phyloP scores from a whole-genome alignment of 2,888 invertebrate species.

The Aspidapion aeneum region DNA sequence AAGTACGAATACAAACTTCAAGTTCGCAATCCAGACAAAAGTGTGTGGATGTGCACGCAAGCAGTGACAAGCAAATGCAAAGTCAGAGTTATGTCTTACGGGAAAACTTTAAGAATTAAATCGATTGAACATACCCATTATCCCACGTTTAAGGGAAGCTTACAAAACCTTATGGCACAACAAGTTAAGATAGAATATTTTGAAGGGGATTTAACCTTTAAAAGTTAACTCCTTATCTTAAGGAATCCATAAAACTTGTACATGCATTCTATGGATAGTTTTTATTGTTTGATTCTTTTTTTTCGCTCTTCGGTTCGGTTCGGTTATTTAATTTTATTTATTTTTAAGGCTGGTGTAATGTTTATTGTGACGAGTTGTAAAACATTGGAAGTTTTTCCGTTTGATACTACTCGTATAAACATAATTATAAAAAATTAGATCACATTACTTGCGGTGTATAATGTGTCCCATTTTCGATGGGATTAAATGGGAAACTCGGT shows the following conservation, averaged over 20 bases:
- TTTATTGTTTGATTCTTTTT: too few species aligned
- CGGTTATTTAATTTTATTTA: too few species aligned
- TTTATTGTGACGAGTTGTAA: too few species aligned
- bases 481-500: too few species aligned
- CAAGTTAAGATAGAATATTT: slow-evolving; percentile 11
- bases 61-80: slow-evolving; percentile 24
- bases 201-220: neutral
- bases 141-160: slow-evolving; percentile 6
- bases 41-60: slow-evolving; percentile 30
- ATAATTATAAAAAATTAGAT: too few species aligned
- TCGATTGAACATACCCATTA: slow-evolving; percentile 12
- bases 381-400: too few species aligned
- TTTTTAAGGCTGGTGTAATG: too few species aligned
- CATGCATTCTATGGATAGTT: neutral
- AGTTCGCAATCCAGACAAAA: slow-evolving; percentile 21
- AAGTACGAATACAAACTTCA: slow-evolving; percentile 28
- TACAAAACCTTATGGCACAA: neutral
- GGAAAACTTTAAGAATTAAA: slow-evolving; percentile 7
- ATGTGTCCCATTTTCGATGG: too few species aligned
- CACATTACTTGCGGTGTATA: too few species aligned
- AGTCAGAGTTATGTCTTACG: slow-evolving; percentile 15
- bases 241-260: neutral
- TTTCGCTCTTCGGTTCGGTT: too few species aligned
- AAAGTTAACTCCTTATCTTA: neutral
- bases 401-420: too few species aligned